Conservation (phyloP, 2,113 vertebrate genomes). For the Conger conger region DNA sequence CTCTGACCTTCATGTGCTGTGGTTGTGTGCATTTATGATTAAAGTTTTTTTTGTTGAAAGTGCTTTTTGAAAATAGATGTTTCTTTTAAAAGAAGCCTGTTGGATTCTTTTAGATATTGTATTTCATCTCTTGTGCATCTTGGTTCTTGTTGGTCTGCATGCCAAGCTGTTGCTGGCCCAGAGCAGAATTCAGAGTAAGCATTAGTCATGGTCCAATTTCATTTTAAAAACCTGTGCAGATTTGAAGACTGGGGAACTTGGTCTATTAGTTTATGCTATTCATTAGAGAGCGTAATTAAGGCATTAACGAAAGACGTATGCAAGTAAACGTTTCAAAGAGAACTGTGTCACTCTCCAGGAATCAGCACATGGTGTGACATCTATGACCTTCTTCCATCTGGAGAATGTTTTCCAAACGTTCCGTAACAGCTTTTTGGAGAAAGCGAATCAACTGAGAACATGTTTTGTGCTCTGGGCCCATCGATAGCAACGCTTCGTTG, state of each 20-base stretch:
- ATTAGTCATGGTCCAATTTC: neutral
- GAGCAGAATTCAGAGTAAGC: neutral
- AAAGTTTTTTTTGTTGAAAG: neutral
- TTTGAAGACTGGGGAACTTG: neutral
- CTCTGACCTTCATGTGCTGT: neutral
- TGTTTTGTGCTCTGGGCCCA: slow-evolving; percentile 30
- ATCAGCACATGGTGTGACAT: slow-evolving; percentile 27
- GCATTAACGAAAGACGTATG: neutral
- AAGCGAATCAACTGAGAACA: slow-evolving; percentile 29
- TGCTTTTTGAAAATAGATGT: neutral
- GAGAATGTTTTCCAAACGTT: slow-evolving; percentile 35
- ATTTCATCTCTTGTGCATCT: neutral
- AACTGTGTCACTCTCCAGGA: slow-evolving; percentile 10
- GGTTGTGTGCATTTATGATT: neutral
- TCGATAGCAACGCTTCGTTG: slow-evolving; percentile 16
- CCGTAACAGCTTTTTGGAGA: slow-evolving; percentile 21
- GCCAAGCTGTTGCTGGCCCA: neutral
- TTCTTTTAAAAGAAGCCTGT: neutral
- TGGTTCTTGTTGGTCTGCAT: neutral
- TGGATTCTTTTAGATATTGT: neutral
- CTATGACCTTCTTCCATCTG: slow-evolving; percentile 40
- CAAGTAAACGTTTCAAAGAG: slow-evolving; percentile 27
- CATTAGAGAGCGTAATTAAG: neutral
- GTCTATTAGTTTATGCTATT: neutral
- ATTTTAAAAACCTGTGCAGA: neutral